Conservation (phyloP, 2,888 invertebrate species). For the Ctena decussata region DNA sequence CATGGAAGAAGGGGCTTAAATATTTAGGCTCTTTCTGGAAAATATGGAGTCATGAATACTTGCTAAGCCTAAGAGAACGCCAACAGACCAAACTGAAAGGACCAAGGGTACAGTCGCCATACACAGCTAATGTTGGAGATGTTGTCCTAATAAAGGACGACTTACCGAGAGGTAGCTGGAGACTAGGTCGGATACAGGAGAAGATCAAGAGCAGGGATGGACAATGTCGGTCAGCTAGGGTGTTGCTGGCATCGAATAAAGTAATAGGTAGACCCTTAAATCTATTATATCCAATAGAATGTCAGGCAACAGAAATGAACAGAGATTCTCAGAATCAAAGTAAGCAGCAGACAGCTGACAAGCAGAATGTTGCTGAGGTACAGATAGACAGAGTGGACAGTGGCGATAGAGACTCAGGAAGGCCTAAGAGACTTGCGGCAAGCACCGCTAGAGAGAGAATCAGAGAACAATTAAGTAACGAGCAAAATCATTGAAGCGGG, state of each 20-base stretch:
- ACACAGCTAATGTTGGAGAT: conserved; percentile 30
- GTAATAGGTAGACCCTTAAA: neutral
- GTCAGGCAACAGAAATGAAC: neutral
- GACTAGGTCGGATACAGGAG: conserved; percentile 2
- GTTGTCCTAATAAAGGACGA: conserved; percentile 27
- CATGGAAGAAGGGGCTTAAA: conserved; percentile 48
- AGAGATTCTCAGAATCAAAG: too few species aligned
- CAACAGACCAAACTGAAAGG: conserved; percentile 23
- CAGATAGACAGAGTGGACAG: too few species aligned
- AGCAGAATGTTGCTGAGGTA: too few species aligned
- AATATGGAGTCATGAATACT: conserved; percentile 51
- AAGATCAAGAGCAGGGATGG: neutral
- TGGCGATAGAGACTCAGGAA: too few species aligned
- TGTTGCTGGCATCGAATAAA: neutral
- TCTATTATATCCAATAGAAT: neutral
- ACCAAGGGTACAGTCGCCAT: conserved; percentile 18
- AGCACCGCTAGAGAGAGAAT: too few species aligned
- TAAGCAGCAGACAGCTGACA: too few species aligned
- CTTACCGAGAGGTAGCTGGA: conserved; percentile 16
- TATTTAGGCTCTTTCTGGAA: conserved; percentile 42
- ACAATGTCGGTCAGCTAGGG: neutral
- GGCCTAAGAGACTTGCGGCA: too few species aligned
- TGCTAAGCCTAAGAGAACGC: conserved; percentile 44
- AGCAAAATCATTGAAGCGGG: too few species aligned
- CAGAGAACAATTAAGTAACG: too few species aligned